Conservation (phyloP, 2,888 invertebrate genomes). For the Macroteleia sp. region DNA sequence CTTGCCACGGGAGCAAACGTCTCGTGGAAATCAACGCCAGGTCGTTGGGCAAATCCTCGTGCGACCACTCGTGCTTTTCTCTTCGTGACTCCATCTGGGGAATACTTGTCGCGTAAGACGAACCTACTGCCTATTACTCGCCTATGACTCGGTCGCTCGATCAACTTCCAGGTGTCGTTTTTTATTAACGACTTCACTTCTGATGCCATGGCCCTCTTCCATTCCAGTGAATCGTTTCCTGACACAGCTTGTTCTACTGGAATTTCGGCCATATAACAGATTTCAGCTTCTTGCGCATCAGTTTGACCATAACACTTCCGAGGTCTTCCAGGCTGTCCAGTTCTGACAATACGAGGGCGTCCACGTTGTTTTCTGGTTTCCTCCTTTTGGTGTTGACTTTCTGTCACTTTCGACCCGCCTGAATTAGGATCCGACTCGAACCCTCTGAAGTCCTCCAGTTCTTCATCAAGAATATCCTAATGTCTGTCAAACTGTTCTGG, state of each 20-base stretch:
- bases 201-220: constrained; percentile 27
- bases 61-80: not conserved
- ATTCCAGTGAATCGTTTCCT: constrained; percentile 12
- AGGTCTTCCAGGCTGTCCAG: constrained; percentile 5
- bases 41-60: constrained; percentile 12
- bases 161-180: constrained; percentile 12
- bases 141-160: constrained; percentile 23
- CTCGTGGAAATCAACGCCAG: constrained; percentile 12
- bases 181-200: constrained; percentile 20
- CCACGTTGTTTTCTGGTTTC: not conserved
- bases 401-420: not conserved
- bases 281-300: not conserved
- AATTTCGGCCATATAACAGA: not conserved
- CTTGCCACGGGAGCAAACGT: constrained; percentile 13
- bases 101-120: not conserved
- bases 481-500: no score
- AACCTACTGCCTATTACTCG: constrained; percentile 31
- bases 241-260: not conserved
- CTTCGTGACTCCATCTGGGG: constrained; percentile 4
- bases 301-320: not conserved
- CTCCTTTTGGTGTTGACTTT: not conserved
- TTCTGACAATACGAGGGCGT: not conserved
- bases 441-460: no score
- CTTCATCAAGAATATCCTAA: no score
- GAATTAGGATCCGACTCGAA: not conserved